A percentile compares a stretch with the other conserved stretches of the same genome.
phyloP scores from a whole-genome alignment of 1,140 invertebrate species.

The Drosophila gunungcola region DNA sequence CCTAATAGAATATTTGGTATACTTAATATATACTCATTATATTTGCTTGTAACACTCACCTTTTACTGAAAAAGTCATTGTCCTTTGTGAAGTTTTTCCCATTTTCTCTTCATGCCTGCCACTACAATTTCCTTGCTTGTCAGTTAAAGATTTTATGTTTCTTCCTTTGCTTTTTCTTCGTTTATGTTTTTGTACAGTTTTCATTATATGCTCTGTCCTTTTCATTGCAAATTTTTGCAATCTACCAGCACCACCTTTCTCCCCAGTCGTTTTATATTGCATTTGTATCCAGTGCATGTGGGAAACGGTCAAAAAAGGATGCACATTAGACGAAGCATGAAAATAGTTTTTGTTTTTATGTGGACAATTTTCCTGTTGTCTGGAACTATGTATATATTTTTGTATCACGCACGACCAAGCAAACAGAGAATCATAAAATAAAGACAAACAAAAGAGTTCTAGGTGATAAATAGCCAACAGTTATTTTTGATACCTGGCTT shows the following conservation, averaged over 20 bases:
- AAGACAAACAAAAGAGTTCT: slow-evolving; percentile 14
- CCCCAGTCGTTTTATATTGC: slow-evolving; percentile 5
- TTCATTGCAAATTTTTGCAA: slow-evolving; percentile 29
- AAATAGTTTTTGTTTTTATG: slow-evolving; percentile 56
- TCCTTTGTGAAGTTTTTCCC: slow-evolving; percentile 10
- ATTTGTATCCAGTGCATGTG: slow-evolving; percentile 16
- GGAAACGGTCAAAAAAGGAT: slow-evolving; percentile 45
- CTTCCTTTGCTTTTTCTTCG: slow-evolving; percentile 11
- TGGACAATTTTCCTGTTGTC: slow-evolving; percentile 49
- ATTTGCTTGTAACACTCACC: neutral
- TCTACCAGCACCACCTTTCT: neutral
- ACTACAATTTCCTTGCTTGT: slow-evolving; percentile 28
- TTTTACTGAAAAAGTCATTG: slow-evolving; percentile 13
- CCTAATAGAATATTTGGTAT: neutral
- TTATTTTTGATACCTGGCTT: slow-evolving; percentile 4
- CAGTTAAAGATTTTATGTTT: slow-evolving; percentile 30
- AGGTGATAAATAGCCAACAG: slow-evolving; percentile 8
- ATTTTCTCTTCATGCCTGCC: neutral
- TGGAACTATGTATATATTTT: slow-evolving; percentile 27
- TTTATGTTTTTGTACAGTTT: slow-evolving; percentile 35
- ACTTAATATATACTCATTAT: neutral
- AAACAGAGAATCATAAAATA: slow-evolving; percentile 8
- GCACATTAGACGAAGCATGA: slow-evolving; percentile 65
- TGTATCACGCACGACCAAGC: slow-evolving; percentile 20
- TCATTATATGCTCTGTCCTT: slow-evolving; percentile 36